Conservation (phyloP, 2,888 invertebrate genomes). For the Brachyptera risi region DNA sequence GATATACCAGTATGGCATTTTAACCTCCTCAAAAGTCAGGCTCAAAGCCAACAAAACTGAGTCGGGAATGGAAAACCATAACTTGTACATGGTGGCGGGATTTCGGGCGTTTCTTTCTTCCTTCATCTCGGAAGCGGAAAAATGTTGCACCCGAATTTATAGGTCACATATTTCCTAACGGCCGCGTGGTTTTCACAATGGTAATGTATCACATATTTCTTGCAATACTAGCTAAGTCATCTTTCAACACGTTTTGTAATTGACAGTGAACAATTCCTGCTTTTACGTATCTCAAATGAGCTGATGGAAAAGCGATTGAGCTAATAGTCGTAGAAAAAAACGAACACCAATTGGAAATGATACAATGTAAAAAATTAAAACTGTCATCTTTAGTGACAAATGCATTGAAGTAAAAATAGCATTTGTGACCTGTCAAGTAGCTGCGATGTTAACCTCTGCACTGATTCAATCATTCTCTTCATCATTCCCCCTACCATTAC, state of each 20-base stretch:
- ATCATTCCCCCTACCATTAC: not conserved
- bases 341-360: not conserved
- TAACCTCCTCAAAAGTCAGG: not conserved
- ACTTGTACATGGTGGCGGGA: not conserved
- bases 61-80: slow-evolving; percentile 15
- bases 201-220: slow-evolving; percentile 7
- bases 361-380: not conserved
- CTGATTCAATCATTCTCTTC: slow-evolving; percentile 18
- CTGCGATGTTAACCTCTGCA: not conserved
- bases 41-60: not conserved
- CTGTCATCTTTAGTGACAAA: slow-evolving; percentile 11
- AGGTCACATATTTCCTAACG: not conserved
- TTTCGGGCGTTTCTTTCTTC: not conserved
- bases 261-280: slow-evolving; percentile 18
- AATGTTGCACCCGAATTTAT: not conserved
- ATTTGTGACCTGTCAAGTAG: not conserved
- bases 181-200: not conserved
- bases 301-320: slow-evolving; percentile 10
- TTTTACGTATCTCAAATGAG: not conserved
- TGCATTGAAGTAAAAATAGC: not conserved
- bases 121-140: not conserved
- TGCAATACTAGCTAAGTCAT: not conserved
- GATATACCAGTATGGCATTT: slow-evolving; percentile 1
- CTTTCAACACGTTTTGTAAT: not conserved
- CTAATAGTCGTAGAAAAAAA: not conserved